Conservation (phyloP, 2,888 invertebrate genomes). For the Tenthredo notha region DNA sequence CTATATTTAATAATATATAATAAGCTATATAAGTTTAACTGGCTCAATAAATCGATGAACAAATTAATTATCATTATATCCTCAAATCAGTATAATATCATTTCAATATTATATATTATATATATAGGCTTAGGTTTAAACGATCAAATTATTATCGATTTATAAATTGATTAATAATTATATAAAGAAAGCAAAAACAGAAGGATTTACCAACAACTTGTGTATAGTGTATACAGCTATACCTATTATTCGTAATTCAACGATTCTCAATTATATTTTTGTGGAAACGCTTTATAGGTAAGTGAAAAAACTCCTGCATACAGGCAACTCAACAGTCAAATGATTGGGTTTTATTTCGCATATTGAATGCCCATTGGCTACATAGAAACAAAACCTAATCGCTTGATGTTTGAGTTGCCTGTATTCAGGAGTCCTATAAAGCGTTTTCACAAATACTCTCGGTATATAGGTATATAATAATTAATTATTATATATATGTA, state of each 20-base stretch:
- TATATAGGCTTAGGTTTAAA: not conserved
- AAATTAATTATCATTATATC: conserved; percentile 30
- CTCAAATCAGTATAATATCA: conserved; percentile 29
- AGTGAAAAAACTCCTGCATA: no score
- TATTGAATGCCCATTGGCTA: no score
- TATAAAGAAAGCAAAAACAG: conserved; percentile 38
- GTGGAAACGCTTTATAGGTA: no score
- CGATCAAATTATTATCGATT: conserved; percentile 36
- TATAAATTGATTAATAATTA: conserved; percentile 45
- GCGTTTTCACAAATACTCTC: no score
- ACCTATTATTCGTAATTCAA: conserved; percentile 6
- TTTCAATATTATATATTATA: not conserved
- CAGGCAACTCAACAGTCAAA: no score
- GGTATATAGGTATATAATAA: not conserved
- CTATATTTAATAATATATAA: not conserved
- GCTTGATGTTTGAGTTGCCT: no score
- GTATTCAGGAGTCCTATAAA: no score
- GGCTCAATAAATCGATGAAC: conserved; percentile 26
- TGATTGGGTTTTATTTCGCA: no score
- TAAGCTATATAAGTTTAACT: conserved; percentile 7
- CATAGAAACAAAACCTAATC: no score
- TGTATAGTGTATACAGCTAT: not conserved
- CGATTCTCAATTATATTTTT: no score
- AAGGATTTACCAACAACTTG: not conserved
- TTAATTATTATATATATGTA: no score